Base-by-base conservation (phyloP, 2,797 vertebrate species). In the Kryptolebias ocellatus region DNA sequence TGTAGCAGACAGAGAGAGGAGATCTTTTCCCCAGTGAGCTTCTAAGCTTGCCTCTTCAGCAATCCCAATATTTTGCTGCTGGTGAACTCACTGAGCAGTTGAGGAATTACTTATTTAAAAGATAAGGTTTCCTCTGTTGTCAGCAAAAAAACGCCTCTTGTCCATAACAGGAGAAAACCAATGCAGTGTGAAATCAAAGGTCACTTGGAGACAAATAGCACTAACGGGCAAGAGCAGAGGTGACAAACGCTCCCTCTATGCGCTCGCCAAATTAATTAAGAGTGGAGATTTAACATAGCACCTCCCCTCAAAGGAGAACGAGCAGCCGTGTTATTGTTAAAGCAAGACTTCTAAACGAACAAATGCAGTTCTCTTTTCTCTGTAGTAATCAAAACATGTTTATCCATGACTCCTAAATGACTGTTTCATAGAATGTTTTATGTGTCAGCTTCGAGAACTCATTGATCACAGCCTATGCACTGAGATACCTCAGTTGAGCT, bases 31-130 rank as follows among this genome's bases (percentile, higher is more conserved):
- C 80, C 75, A 58, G 84, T 73, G 87, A 74, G 77, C 68, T 68
- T 81, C 85, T 80, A 55, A 76, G 86, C 78, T 77, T 90, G 92
- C 92, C 89, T 90, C 90, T 94, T 93, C 92, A 87, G 92, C 93
- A 93, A 92, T 91, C 89, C 91, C 91, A 90, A 92, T 93, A 92
- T 93, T 92, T 93, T 87, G 89, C 90, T 93, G 88, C 89, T 87
- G 91, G 91, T 90, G 87, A 91, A 92, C 89, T 89, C 90, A 87
- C 89, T 80, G 89, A 93, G 91, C 91, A 91, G 89, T 92, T 92
- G 88, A 92, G 89, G 92, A 94, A 94, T 95, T 93, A 94, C 93
- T 94, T 94, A 94, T 95, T 94, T 94, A 94, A 94, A 93, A 94
- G 94, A 94, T 94, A 94, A 92, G 89, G 83, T 91, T 94, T 93